phyloP scores from a whole-genome alignment of 2,888 invertebrate species.

The Agrilus cyanescens region DNA sequence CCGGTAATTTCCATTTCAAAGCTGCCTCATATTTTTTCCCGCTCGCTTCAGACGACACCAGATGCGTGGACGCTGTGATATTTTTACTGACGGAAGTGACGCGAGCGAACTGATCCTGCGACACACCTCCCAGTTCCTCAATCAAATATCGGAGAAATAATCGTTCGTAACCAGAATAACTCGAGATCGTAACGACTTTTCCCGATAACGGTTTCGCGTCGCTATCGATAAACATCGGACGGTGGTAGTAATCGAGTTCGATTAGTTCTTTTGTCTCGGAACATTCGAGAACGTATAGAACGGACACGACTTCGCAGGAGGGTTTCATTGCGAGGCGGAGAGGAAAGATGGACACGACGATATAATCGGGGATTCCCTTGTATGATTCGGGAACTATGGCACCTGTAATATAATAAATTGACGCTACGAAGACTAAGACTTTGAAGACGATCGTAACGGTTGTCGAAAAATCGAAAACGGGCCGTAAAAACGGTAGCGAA shows the following conservation, averaged over 20 bases:
- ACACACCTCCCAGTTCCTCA: constrained; percentile 56
- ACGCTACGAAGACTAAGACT: too few species aligned
- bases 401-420: constrained; percentile 44
- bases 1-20: constrained; percentile 74
- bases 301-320: constrained; percentile 48
- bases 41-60: constrained; percentile 58
- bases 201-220: constrained; percentile 43
- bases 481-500: too few species aligned
- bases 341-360: constrained; percentile 43
- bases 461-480: too few species aligned
- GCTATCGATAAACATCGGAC: constrained; percentile 44
- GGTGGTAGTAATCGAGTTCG: constrained; percentile 59
- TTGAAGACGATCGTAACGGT: too few species aligned
- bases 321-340: constrained; percentile 25
- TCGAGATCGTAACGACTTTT: constrained; percentile 70
- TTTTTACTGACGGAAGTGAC: constrained; percentile 37
- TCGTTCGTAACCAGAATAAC: constrained; percentile 61
- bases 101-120: constrained; percentile 52
- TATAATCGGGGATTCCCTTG: constrained; percentile 49
- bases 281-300: constrained; percentile 63
- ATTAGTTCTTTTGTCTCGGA: constrained; percentile 45
- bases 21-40: constrained; percentile 79
- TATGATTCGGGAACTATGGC: constrained; percentile 37
- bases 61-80: constrained; percentile 62
- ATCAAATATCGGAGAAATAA: constrained; percentile 60